A percentile compares a stretch with the other conserved stretches of the same genome.
These are phyloP conservation scores for Philopedon plagiatum DNA, from an alignment of 2,888 invertebrate species.

Conservation along the genomic window DNA sequence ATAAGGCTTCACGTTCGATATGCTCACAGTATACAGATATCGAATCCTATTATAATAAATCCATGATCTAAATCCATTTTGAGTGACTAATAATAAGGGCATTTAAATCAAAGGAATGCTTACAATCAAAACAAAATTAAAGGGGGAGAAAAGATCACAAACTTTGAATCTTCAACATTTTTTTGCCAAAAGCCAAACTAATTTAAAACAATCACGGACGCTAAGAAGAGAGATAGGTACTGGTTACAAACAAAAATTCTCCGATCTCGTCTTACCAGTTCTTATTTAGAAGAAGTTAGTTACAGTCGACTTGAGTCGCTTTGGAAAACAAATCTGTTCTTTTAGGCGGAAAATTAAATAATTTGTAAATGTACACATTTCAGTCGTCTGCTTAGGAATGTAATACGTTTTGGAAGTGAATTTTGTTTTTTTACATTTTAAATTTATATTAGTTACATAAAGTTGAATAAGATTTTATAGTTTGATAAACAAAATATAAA, in stretches of 20 bases:
- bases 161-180: slow-evolving; percentile 29
- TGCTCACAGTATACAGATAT: too few relatives aligned
- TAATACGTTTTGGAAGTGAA: neutral
- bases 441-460: too few relatives aligned
- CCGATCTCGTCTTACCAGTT: slow-evolving; percentile 41
- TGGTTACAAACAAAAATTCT: slow-evolving; percentile 24
- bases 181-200: slow-evolving; percentile 45
- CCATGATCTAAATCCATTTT: slow-evolving; percentile 2
- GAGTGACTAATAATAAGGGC: slow-evolving; percentile 14
- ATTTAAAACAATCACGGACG: slow-evolving; percentile 43
- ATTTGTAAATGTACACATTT: slow-evolving; percentile 63
- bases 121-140: slow-evolving; percentile 22
- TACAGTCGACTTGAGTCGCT: slow-evolving; percentile 64
- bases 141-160: slow-evolving; percentile 35
- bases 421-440: neutral
- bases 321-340: slow-evolving; percentile 66
- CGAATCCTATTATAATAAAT: too few relatives aligned
- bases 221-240: slow-evolving; percentile 15
- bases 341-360: slow-evolving; percentile 68
- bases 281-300: slow-evolving; percentile 52
- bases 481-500: too few relatives aligned
- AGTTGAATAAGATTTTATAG: too few relatives aligned
- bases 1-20: too few relatives aligned
- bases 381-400: slow-evolving; percentile 10
- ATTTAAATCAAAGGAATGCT: slow-evolving; percentile 33